Evolutionary conservation across 2,113 vertebrate genomes (phyloP).

Genomic region (Pelodiscus sinensis): DNA sequence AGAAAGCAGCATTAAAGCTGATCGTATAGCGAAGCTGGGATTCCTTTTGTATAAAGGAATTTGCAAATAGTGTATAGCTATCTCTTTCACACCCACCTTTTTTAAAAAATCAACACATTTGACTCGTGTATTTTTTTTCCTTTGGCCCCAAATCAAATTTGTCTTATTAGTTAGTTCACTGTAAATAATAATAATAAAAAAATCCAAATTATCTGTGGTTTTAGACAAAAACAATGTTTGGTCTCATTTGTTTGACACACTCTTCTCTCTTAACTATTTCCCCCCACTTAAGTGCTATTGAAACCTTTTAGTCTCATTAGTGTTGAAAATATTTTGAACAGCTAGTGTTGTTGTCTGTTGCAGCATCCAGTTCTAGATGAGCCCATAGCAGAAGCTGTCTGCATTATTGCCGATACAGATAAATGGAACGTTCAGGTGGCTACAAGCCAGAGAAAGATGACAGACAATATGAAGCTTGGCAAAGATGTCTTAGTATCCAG

Average conservation of each 20-base stretch:
- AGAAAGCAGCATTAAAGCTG: neutral
- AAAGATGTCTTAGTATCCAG: conserved; percentile 88
- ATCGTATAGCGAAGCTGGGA: neutral
- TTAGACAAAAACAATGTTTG: neutral
- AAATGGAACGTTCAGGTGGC: conserved; percentile 87
- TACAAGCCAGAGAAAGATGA: conserved; percentile 85
- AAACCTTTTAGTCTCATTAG: neutral
- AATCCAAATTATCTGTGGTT: neutral
- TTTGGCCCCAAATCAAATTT: neutral
- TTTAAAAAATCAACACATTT: neutral
- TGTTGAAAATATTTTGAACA: neutral
- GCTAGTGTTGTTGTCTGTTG: conserved; percentile 6
- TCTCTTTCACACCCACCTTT: neutral
- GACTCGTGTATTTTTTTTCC: neutral
- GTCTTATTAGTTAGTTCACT: neutral
- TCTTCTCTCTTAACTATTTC: neutral
- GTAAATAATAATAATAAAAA: no score
- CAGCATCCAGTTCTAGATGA: conserved; percentile 91
- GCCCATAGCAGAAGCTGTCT: conserved; percentile 87
- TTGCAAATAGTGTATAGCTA: neutral
- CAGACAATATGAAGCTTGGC: conserved; percentile 82
- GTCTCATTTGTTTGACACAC: neutral
- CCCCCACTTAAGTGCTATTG: neutral
- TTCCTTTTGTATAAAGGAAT: neutral
- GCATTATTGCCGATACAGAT: conserved; percentile 89